phyloP scores from a whole-genome alignment of 2,888 invertebrate species.

The Synanthedon vespiformis region DNA sequence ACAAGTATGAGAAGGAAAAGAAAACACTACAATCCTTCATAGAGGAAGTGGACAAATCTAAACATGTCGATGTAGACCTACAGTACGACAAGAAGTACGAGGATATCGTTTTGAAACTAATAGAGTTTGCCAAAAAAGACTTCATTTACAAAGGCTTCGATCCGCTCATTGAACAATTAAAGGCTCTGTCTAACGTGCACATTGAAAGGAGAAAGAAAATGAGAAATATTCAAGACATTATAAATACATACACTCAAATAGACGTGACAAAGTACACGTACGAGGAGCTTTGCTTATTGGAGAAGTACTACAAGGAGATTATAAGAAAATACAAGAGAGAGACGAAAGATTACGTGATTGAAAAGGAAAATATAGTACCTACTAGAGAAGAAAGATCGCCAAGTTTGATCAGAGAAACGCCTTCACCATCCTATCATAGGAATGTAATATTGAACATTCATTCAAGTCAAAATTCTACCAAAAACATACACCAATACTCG shows the following conservation, averaged over 20 bases:
- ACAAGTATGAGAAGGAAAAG: conserved; percentile 49
- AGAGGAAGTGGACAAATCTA: conserved; percentile 53
- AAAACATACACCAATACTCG: conserved; percentile 31
- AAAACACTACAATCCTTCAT: conserved; percentile 48
- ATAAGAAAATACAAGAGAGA: conserved; percentile 47
- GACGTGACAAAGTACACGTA: conserved; percentile 54
- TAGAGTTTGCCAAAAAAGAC: conserved; percentile 59
- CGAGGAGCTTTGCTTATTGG: conserved; percentile 56
- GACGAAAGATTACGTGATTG: conserved; percentile 10
- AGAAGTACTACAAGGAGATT: conserved; percentile 59
- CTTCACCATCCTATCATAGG: conserved; percentile 27
- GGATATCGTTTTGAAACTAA: conserved; percentile 55
- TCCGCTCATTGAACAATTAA: conserved; percentile 54
- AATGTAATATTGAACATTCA: conserved; percentile 37
- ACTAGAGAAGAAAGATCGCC: conserved; percentile 19
- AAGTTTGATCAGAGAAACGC: conserved; percentile 17
- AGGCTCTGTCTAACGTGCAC: conserved; percentile 44
- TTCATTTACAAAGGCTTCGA: conserved; percentile 64
- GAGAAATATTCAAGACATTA: conserved; percentile 45
- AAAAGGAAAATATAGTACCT: conserved; percentile 35
- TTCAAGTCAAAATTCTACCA: conserved; percentile 26
- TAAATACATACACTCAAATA: conserved; percentile 53
- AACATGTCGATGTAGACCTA: conserved; percentile 45
- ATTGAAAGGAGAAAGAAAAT: conserved; percentile 38
- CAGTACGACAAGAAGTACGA: conserved; percentile 60